Percentiles rank a stretch among this genome's conserved stretches.
phyloP scores from a whole-genome alignment of 2,113 vertebrate genomes.

The Platysteira castanea region DNA sequence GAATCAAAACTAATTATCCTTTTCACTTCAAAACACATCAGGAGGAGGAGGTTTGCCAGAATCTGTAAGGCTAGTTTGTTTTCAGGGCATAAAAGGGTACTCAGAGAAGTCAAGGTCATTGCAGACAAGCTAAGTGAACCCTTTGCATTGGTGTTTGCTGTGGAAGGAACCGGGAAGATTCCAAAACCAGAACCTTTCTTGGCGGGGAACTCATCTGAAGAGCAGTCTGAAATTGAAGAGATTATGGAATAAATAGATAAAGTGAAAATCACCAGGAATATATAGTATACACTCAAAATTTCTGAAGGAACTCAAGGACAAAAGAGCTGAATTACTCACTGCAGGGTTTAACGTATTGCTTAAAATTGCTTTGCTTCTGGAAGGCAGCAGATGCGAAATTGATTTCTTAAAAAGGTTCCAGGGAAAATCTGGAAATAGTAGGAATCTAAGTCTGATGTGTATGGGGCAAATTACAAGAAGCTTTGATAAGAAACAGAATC shows the following conservation, averaged over 20 bases:
- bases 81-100: neutral
- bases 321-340: slow-evolving; percentile 32
- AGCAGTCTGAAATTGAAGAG: slow-evolving; percentile 26
- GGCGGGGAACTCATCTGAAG: neutral
- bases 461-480: neutral
- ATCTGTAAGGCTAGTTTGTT: neutral
- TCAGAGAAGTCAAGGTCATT: neutral
- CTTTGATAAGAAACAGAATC: neutral
- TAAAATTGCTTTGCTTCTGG: slow-evolving; percentile 33
- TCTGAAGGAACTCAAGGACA: neutral
- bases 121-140: neutral
- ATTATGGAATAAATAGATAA: slow-evolving; percentile 25
- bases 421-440: neutral
- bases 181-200: neutral
- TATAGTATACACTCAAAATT: neutral
- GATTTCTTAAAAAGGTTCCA: neutral
- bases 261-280: neutral
- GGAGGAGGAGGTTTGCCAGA: neutral
- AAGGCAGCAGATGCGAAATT: neutral
- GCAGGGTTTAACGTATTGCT: slow-evolving; percentile 1
- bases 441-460: neutral
- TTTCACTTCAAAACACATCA: neutral
- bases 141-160: neutral
- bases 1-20: slow-evolving; percentile 25
- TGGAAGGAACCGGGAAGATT: slow-evolving; percentile 2